Evolutionary conservation across 2,888 invertebrate species (phyloP).

Genomic region (Idaea dimidiata): DNA sequence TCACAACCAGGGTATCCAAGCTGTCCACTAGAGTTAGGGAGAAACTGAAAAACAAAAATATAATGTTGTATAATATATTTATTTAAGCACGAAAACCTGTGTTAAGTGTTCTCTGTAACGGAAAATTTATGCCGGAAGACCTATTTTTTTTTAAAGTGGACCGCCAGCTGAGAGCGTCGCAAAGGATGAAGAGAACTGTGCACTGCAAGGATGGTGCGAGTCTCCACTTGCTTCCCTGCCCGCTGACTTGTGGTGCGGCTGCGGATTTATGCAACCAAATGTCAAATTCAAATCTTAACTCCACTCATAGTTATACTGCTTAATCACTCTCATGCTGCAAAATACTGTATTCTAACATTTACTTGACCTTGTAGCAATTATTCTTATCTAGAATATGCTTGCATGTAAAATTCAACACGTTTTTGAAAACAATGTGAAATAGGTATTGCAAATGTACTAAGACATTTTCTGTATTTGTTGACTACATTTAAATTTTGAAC

Average conservation of each 20-base stretch:
- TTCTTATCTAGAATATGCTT: slow-evolving; percentile 15
- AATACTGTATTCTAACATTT: background rate
- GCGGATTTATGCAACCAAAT: too few species aligned
- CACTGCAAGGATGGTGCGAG: too few species aligned
- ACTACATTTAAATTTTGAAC: background rate
- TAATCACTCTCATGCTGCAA: background rate
- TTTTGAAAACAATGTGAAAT: background rate
- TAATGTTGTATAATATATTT: background rate
- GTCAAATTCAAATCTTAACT: background rate
- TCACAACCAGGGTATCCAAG: slow-evolving; percentile 93
- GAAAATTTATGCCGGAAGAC: too few species aligned
- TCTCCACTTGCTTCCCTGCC: too few species aligned
- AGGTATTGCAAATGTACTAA: background rate
- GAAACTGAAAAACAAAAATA: slow-evolving; percentile 85
- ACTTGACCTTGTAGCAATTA: slow-evolving; percentile 13
- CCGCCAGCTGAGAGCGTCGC: too few species aligned
- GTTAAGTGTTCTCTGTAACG: too few species aligned
- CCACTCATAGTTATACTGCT: background rate
- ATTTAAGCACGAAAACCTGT: background rate
- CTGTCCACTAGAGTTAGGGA: slow-evolving; percentile 97
- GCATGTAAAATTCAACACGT: background rate
- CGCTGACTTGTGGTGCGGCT: too few species aligned
- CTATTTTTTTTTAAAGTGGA: too few species aligned
- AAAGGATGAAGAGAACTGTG: too few species aligned
- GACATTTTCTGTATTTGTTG: background rate